phyloP scores from a whole-genome alignment of 2,797 vertebrate species.

The Amphiprion clarkii region DNA sequence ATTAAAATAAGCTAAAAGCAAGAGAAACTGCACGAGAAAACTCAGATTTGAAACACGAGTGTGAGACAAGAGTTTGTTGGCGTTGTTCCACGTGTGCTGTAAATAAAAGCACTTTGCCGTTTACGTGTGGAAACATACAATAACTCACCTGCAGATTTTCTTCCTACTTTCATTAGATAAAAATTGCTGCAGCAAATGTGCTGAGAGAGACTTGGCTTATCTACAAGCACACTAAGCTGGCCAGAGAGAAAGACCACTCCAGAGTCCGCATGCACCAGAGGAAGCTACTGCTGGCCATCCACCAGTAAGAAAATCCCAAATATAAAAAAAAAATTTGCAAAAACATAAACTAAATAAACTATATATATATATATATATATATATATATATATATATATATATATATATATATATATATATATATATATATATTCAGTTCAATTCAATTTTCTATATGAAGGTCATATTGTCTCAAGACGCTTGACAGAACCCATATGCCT shows the following conservation, averaged over 20 bases:
- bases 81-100: constrained; percentile 31
- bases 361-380: too few relatives aligned
- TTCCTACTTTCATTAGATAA: constrained; percentile 85
- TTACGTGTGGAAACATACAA: constrained; percentile 47
- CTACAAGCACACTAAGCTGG: constrained; percentile 96
- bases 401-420: too few relatives aligned
- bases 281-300: constrained; percentile 97
- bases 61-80: constrained; percentile 8
- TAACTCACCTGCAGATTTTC: constrained; percentile 44
- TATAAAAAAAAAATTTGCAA: too few relatives aligned
- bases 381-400: too few relatives aligned
- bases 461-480: too few relatives aligned
- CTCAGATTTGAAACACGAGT: constrained; percentile 3
- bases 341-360: too few relatives aligned
- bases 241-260: constrained; percentile 91
- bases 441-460: too few relatives aligned
- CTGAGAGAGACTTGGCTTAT: constrained; percentile 98
- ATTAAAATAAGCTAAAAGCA: not conserved
- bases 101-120: constrained; percentile 31
- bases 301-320: constrained; percentile 88
- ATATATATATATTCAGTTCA: too few relatives aligned
- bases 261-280: constrained; percentile 95
- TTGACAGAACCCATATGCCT: too few relatives aligned
- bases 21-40: not conserved
- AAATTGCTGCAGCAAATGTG: constrained; percentile 97